These are phyloP conservation scores for Pristionchus arcanus DNA, from an alignment of 2,888 invertebrate species.

Conservation along the genomic window DNA sequence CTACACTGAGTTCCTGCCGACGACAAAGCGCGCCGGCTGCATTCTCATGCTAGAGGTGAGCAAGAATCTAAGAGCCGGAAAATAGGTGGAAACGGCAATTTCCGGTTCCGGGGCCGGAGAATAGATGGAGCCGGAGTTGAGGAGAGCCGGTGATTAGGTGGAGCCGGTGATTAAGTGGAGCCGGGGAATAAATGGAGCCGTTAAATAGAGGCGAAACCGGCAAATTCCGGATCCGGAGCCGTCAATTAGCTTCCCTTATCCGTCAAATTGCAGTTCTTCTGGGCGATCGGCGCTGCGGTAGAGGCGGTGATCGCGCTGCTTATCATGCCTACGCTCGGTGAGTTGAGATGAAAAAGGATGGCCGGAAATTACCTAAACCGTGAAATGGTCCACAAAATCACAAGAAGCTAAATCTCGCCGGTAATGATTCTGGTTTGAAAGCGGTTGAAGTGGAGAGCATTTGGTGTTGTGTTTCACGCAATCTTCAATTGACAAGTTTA, in stretches of 20 bases:
- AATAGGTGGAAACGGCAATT: too few species aligned
- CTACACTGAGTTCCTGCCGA: conserved; percentile 95
- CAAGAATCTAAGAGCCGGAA: neutral
- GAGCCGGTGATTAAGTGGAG: too few species aligned
- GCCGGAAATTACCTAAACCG: too few species aligned
- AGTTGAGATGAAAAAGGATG: neutral
- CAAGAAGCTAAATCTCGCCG: neutral
- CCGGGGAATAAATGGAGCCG: too few species aligned
- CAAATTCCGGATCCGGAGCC: neutral
- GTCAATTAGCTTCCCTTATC: neutral
- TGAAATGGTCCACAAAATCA: neutral
- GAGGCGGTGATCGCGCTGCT: conserved; percentile 82
- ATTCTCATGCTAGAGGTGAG: conserved; percentile 85
- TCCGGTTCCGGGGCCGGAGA: too few species aligned
- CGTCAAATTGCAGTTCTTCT: conserved; percentile 89
- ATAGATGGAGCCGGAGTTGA: too few species aligned
- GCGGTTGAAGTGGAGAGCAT: neutral
- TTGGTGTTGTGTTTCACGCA: neutral
- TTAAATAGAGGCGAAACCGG: neutral
- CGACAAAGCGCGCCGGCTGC: conserved; percentile 93
- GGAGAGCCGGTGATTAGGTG: too few species aligned
- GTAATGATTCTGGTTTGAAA: neutral
- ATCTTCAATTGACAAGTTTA: neutral
- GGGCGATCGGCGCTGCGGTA: conserved; percentile 94
- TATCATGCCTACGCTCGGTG: conserved; percentile 44